Conservation (phyloP, 1,140 invertebrate genomes). For the Tetramorium simillimum region DNA sequence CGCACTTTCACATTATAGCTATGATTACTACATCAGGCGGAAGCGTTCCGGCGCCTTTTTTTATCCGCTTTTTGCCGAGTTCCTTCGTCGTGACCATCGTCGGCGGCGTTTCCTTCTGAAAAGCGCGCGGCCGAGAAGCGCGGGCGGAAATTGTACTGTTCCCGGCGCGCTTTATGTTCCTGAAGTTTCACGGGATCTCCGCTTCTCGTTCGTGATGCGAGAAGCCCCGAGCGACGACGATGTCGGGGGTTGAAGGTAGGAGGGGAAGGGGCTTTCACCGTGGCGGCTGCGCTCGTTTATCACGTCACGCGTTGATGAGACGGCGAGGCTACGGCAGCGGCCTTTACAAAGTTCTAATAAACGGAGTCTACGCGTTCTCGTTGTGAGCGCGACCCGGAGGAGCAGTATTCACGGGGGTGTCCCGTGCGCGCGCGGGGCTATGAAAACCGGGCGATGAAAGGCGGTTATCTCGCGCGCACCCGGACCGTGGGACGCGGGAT, state of each 20-base stretch:
- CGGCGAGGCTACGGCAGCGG: conserved; percentile 33
- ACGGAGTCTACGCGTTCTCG: conserved; percentile 33
- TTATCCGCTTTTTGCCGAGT: conserved; percentile 17
- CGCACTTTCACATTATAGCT: conserved; percentile 18
- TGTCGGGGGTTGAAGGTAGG: not conserved
- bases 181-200: conserved; percentile 53
- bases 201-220: conserved; percentile 39
- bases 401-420: conserved; percentile 23
- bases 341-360: conserved; percentile 63
- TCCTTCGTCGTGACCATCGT: conserved; percentile 8
- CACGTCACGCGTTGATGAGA: conserved; percentile 61
- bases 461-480: conserved; percentile 28
- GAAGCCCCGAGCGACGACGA: conserved; percentile 38
- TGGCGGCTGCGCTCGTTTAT: conserved; percentile 53
- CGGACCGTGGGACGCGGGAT: conserved; percentile 9
- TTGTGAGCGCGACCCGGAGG: conserved; percentile 16
- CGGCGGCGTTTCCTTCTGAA: conserved; percentile 26
- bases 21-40: conserved; percentile 31
- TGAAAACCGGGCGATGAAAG: conserved; percentile 50
- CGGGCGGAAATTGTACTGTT: conserved; percentile 55
- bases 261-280: conserved; percentile 29
- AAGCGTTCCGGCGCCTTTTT: not conserved
- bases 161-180: conserved; percentile 49
- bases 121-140: conserved; percentile 22
- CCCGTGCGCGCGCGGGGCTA: not conserved